These are phyloP conservation scores for Trachops cirrhosus DNA, from an alignment of 2,797 vertebrate genomes.

Conservation along the genomic window DNA sequence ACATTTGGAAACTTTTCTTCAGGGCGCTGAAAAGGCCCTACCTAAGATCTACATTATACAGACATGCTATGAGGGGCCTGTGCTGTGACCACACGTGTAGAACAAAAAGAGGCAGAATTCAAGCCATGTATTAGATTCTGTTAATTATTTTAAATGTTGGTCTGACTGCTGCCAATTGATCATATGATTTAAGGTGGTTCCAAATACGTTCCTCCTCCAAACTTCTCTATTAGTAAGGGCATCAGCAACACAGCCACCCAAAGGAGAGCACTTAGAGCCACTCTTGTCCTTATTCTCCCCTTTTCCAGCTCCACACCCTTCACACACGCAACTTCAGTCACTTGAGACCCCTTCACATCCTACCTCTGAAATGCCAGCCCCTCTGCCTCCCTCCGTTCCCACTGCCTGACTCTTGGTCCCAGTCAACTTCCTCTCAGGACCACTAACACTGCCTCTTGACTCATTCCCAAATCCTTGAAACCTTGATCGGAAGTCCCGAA, in stretches of 20 bases:
- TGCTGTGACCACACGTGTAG: background rate
- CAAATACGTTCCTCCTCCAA: background rate
- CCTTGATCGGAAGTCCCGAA: background rate
- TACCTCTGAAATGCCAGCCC: background rate
- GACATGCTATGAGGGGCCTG: background rate
- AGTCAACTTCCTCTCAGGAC: background rate
- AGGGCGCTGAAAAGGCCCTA: background rate
- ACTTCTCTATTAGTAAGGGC: background rate
- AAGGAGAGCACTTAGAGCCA: background rate
- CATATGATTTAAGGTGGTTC: background rate
- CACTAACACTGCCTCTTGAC: background rate
- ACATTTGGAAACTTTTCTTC: constrained; percentile 1
- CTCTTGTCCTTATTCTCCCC: background rate
- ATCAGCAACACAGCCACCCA: background rate
- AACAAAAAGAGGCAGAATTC: background rate
- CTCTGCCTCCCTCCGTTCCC: background rate
- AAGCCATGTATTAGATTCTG: background rate
- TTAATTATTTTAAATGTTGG: background rate
- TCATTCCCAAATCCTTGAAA: background rate
- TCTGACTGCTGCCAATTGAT: background rate
- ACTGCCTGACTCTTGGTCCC: background rate
- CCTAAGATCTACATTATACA: background rate
- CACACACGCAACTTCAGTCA: background rate
- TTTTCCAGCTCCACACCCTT: background rate
- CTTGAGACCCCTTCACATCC: background rate